A percentile compares a stretch with the other conserved stretches of the same genome.
Conservation (phyloP, 2,888 invertebrate species). For the Papilio elwesi region DNA sequence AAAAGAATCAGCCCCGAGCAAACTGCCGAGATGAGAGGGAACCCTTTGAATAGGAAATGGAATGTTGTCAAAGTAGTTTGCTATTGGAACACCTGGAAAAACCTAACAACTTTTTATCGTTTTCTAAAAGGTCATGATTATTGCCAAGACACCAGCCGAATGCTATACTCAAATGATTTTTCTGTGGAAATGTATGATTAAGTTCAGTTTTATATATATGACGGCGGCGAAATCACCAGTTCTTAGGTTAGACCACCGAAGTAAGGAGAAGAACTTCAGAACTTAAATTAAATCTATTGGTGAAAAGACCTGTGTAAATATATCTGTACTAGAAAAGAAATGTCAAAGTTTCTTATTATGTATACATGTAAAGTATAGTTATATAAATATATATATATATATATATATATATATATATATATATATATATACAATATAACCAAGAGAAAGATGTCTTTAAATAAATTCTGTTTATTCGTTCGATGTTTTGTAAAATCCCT, state of each 20-base stretch:
- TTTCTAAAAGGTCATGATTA: background rate
- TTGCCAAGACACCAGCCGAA: background rate
- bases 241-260: too few species aligned
- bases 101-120: background rate
- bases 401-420: background rate
- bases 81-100: background rate
- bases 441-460: background rate
- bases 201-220: too few species aligned
- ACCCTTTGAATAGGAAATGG: constrained; percentile 32
- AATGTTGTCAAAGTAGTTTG: constrained; percentile 24
- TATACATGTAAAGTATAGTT: too few species aligned
- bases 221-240: too few species aligned
- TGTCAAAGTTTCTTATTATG: too few species aligned
- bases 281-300: background rate
- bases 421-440: background rate
- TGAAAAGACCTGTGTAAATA: background rate
- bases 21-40: constrained; percentile 36
- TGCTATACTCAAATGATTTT: background rate
- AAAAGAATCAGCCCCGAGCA: constrained; percentile 40
- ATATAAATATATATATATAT: background rate
- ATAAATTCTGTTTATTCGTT: too few species aligned
- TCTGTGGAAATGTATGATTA: too few species aligned
- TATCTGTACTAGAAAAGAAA: background rate
- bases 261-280: background rate
- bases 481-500: constrained; percentile 4